phyloP scores from a whole-genome alignment of 37 sponge, comb jelly and placozoan species.

The Eunapius fragilis region DNA sequence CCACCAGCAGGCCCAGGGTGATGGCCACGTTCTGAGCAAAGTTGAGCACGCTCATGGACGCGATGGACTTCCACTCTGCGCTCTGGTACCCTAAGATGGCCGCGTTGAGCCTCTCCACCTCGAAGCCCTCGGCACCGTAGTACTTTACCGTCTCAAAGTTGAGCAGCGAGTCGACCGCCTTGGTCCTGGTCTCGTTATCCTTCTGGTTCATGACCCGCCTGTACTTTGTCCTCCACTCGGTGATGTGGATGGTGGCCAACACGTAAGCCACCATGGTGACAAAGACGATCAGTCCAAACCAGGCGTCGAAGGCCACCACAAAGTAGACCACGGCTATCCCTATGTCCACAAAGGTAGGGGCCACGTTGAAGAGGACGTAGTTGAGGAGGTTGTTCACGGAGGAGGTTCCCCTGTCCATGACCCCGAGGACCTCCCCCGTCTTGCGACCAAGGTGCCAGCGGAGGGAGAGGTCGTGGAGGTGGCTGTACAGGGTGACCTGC shows the following conservation, averaged over 20 bases:
- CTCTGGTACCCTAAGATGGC: constrained; percentile 76
- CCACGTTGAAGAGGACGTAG: constrained; percentile 94
- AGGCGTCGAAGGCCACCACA: constrained; percentile 92
- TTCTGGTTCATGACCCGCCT: constrained; percentile 92
- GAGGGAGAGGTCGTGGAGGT: constrained; percentile 92
- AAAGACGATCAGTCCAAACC: constrained; percentile 98
- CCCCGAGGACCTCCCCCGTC: constrained; percentile 94
- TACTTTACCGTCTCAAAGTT: constrained; percentile 99
- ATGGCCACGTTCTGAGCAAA: constrained; percentile 87
- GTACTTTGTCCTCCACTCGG: constrained; percentile 95
- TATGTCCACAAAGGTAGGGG: constrained; percentile 92
- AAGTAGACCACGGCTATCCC: constrained; percentile 95
- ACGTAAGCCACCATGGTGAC: constrained; percentile 86
- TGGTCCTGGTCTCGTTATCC: constrained; percentile 83
- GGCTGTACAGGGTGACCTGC: constrained; percentile 79
- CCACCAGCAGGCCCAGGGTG: constrained; percentile 78
- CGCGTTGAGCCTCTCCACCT: constrained; percentile 73
- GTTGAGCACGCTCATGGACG: constrained; percentile 79
- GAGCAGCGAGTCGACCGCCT: constrained; percentile 95
- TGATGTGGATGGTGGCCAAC: constrained; percentile 89
- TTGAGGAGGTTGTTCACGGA: constrained; percentile 91
- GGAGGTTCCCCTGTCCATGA: constrained; percentile 92
- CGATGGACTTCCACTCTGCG: constrained; percentile 80
- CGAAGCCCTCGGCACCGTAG: constrained; percentile 91
- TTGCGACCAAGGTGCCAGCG: constrained; percentile 97